Base-by-base conservation (phyloP, 2,888 invertebrate species). In the Adela reaumurella region DNA sequence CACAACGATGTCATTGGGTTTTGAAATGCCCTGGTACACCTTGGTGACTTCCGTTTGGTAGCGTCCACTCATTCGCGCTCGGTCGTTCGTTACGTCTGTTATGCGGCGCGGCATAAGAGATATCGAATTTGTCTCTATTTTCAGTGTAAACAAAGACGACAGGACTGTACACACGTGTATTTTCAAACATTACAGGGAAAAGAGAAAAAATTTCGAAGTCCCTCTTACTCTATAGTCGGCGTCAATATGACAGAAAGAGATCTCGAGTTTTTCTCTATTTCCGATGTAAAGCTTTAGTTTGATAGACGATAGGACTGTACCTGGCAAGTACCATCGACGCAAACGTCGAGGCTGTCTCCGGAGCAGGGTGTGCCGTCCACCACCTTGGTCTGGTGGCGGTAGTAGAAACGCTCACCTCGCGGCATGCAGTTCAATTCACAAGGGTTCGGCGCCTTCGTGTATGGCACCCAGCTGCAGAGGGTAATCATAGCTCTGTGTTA, bases 401-500 rank as follows among this genome's bases (percentile, higher is more conserved):
- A 93, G 77, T 96, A 97, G 74, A 97, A 95, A 53, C 92, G 82
- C 64, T 94, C 94, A 1, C 90, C 91, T 52, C 84, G 84, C 1
- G 97, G 96, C 90, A 93, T 94, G 73, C 98, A 98, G 73, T 94
- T 95, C 59, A 98, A 78, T 68, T 97, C 95, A 70, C 98, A 99
- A 19, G 91, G 91, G 67, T 94, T 93, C 14, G 89, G 87, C 3
- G 90, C 92, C 62, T 90, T 91, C 43, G 87, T 89, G 67, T 93
- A 94, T 0, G 94, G 94, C 51, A 92, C 83, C 94, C 94, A 94
- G 57, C 89, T 91, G 67, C 11, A 60, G 57, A 56, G 3, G 24
- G 24, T n/a, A n/a, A n/a, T n/a, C n/a, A n/a, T n/a, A n/a, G n/a
- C 24, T 24, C 24, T 8, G 5, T 24, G 24, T 8, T 8, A 4